phyloP scores from a whole-genome alignment of 2,888 invertebrate species.

The Myopa tessellatipennis region DNA sequence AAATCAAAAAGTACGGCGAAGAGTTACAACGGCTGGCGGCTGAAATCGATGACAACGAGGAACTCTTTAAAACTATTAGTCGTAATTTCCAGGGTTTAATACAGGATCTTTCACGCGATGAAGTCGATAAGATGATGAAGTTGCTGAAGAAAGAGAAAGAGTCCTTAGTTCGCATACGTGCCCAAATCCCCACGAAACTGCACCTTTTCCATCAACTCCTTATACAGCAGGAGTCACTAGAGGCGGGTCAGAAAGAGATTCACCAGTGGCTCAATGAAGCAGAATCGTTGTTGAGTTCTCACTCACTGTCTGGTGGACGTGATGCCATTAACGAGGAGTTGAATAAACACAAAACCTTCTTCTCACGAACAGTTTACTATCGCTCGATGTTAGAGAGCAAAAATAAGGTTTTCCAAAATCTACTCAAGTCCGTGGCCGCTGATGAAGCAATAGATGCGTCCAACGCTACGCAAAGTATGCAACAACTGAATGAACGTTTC shows the following conservation, averaged over 20 bases:
- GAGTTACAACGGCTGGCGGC: slow-evolving; percentile 80
- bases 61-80: slow-evolving; percentile 89
- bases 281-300: slow-evolving; percentile 76
- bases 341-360: slow-evolving; percentile 86
- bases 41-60: slow-evolving; percentile 89
- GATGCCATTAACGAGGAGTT: slow-evolving; percentile 81
- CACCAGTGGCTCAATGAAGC: slow-evolving; percentile 88
- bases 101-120: slow-evolving; percentile 88
- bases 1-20: slow-evolving; percentile 83
- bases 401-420: slow-evolving; percentile 91
- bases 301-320: slow-evolving; percentile 74
- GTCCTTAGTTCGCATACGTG: slow-evolving; percentile 84
- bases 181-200: slow-evolving; percentile 83
- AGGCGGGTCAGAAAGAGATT: slow-evolving; percentile 87
- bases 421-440: slow-evolving; percentile 81
- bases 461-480: slow-evolving; percentile 78
- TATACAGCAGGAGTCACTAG: slow-evolving; percentile 90
- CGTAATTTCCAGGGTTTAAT: slow-evolving; percentile 92
- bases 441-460: slow-evolving; percentile 81
- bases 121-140: slow-evolving; percentile 90
- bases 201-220: slow-evolving; percentile 85
- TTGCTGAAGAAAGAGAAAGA: slow-evolving; percentile 90
- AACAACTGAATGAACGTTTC: slow-evolving; percentile 86
- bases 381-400: slow-evolving; percentile 95
- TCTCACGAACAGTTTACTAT: slow-evolving; percentile 89